Evolutionary conservation across 2,888 invertebrate genomes (phyloP), one percentile per base, ranked within the genome.

Genomic region (Drosophila yooni): DNA sequence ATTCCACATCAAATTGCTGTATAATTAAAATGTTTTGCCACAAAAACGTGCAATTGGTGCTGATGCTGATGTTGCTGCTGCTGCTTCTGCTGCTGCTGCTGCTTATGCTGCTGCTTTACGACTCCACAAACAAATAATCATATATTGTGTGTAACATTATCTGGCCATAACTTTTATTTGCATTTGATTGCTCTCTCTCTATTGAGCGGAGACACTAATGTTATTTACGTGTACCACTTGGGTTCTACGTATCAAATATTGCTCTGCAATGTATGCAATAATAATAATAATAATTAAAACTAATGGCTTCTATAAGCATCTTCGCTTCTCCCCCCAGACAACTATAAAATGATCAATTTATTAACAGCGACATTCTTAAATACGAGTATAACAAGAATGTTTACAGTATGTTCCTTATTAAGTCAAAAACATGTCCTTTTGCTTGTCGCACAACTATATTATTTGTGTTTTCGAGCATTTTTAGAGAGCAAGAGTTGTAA

Each of bases 91-190:
- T 33, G 31, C 2, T 53, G 53, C 21, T 54, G 40, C 51, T 53
- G 40, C 0, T n/a, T n/a, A 62, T 29, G 40, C 43, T 31, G 57
- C 57, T 57, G 57, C 43, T 82, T 76, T 87, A 87, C 79, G 86
- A 74, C 70, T 81, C 66, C 72, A 71, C 76, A 84, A 88, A 76
- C 87, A 88, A 81, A 86, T 82, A 84, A 83, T 82, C 83, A 81
- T 88, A 84, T 81, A 82, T 89, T 83, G 81, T 89, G 79, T 87
- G 86, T 86, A 89, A 87, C 76, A 62, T 68, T 74, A 89, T 87
- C 75, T 81, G 76, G 65, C 72, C 60, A 88, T 85, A 61, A 88
- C 62, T 84, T 79, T 64, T 52, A 76, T 33, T 43, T 59, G 34
- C 25, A 57, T 50, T 51, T 60, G 40, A 70, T 79, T 52, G 60